A percentile compares a stretch with the other conserved stretches of the same genome.
phyloP scores from a whole-genome alignment of 1,140 invertebrate species.

The Papilio glaucus region DNA sequence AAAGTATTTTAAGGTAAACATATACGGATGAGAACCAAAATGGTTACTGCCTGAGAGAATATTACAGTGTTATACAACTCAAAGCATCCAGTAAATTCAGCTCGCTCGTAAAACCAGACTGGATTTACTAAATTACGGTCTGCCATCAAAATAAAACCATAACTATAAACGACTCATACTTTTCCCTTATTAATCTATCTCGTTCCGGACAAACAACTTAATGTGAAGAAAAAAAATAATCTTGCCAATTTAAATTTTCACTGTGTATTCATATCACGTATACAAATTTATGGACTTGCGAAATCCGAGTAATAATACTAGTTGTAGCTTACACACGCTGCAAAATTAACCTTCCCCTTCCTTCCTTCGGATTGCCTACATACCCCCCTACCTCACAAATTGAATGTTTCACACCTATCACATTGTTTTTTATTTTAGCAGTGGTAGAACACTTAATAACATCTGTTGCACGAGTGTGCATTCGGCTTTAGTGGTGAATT shows the following conservation, averaged over 20 bases:
- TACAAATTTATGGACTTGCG: background rate
- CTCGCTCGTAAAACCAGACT: constrained; percentile 30
- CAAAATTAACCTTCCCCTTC: background rate
- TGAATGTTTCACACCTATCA: background rate
- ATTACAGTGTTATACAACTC: constrained; percentile 33
- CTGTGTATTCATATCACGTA: background rate
- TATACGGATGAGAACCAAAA: constrained; percentile 30
- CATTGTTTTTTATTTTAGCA: no score
- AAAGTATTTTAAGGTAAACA: constrained; percentile 26
- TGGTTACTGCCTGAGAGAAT: constrained; percentile 28
- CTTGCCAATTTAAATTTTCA: background rate
- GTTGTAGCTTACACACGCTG: background rate
- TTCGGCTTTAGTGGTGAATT: no score
- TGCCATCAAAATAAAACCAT: constrained; percentile 35
- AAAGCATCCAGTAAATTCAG: constrained; percentile 26
- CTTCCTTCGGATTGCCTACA: background rate
- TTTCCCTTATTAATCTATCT: constrained; percentile 34
- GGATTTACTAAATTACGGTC: constrained; percentile 37
- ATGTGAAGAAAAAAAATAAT: constrained; percentile 6
- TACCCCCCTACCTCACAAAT: background rate
- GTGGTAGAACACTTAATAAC: no score
- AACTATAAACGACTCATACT: constrained; percentile 32
- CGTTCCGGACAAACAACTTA: constrained; percentile 24
- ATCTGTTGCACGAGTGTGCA: no score
- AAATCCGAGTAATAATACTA: background rate